A percentile compares a stretch with the other conserved stretches of the same genome.
These are phyloP conservation scores for Lutra lutra DNA, from an alignment of 2,797 vertebrate species.

Conservation along the genomic window DNA sequence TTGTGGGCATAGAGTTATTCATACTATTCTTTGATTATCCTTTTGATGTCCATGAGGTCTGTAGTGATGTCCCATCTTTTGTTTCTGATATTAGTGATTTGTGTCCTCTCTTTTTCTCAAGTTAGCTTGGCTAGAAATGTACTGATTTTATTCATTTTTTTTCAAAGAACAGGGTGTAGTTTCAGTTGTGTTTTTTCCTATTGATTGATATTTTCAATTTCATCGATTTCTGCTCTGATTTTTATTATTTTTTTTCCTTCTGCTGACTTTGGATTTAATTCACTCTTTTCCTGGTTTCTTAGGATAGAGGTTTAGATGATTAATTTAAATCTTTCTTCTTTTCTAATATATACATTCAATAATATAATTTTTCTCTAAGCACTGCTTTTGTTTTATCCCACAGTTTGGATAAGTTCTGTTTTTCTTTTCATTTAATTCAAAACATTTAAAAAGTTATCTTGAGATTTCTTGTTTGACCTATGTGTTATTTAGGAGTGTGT, in stretches of 20 bases:
- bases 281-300: background rate
- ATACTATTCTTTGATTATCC: background rate
- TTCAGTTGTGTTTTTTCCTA: background rate
- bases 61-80: background rate
- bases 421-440: background rate
- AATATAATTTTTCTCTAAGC: background rate
- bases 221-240: background rate
- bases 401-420: background rate
- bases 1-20: background rate
- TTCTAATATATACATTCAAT: background rate
- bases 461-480: background rate
- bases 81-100: background rate
- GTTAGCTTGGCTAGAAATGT: background rate
- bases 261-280: background rate
- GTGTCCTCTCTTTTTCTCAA: background rate
- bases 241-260: background rate
- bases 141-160: background rate
- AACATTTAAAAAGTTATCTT: background rate
- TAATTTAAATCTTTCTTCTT: background rate
- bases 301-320: background rate
- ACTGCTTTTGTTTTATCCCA: background rate
- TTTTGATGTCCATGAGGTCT: background rate
- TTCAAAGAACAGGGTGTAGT: background rate
- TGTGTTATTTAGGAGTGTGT: background rate
- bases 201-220: background rate